phyloP scores from a whole-genome alignment of 2,888 invertebrate species.

The Ectemnius continuus region DNA sequence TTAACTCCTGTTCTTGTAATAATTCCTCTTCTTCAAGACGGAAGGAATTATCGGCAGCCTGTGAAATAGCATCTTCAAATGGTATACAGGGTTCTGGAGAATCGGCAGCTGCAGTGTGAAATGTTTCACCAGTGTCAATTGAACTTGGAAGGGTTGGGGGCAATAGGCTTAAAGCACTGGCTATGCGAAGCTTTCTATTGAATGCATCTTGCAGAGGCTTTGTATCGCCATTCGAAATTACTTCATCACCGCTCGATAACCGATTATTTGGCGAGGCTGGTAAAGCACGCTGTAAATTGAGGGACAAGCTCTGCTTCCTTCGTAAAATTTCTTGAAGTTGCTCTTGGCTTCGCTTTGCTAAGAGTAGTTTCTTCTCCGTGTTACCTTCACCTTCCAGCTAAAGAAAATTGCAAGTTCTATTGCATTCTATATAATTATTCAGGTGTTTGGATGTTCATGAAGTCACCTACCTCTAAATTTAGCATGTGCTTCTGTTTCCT shows the following conservation, averaged over 20 bases:
- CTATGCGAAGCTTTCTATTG: slow-evolving; percentile 73
- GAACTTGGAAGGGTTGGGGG: slow-evolving; percentile 68
- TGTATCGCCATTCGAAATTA: slow-evolving; percentile 61
- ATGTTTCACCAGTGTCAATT: slow-evolving; percentile 83
- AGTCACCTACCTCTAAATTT: slow-evolving; percentile 67
- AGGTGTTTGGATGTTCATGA: not conserved
- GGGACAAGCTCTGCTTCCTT: slow-evolving; percentile 83
- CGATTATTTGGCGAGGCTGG: slow-evolving; percentile 76
- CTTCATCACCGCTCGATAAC: slow-evolving; percentile 65
- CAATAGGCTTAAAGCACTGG: slow-evolving; percentile 69
- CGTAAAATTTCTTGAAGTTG: slow-evolving; percentile 79
- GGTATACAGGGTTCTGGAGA: slow-evolving; percentile 69
- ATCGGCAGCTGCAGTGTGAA: slow-evolving; percentile 86
- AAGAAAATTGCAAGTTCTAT: slow-evolving; percentile 9
- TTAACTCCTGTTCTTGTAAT: not conserved
- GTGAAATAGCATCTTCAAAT: slow-evolving; percentile 33
- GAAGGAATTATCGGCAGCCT: not conserved
- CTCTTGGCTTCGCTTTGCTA: slow-evolving; percentile 79
- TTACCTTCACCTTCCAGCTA: slow-evolving; percentile 68
- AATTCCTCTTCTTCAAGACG: slow-evolving; percentile 12
- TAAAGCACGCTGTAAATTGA: slow-evolving; percentile 83
- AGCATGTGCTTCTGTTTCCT: slow-evolving; percentile 80
- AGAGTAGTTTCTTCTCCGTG: slow-evolving; percentile 75
- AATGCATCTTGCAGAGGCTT: slow-evolving; percentile 67
- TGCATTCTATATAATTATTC: not conserved